phyloP scores from a whole-genome alignment of 30 jellyfish, hydroid and myxozoan genomes.

The Turritopsis dohrnii region DNA sequence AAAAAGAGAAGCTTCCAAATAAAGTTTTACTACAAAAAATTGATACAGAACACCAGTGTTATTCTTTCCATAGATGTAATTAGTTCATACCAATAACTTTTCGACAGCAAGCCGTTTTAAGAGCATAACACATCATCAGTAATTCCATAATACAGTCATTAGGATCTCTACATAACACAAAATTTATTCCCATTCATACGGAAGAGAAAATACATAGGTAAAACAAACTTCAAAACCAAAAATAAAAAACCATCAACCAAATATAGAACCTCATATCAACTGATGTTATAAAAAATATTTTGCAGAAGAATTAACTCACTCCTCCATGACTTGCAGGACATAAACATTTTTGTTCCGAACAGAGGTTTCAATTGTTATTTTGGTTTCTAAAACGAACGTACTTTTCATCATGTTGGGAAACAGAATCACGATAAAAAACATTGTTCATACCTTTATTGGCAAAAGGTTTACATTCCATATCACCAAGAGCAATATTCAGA shows the following conservation, averaged over 20 bases:
- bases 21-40: no score
- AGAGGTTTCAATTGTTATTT: slow-evolving; percentile 81
- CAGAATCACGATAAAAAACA: not conserved
- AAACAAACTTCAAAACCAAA: not conserved
- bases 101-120: slow-evolving; percentile 95
- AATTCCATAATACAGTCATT: slow-evolving; percentile 95
- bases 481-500: slow-evolving; percentile 70
- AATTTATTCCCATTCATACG: not conserved
- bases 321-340: slow-evolving; percentile 81
- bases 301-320: slow-evolving; percentile 43
- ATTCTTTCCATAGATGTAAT: not conserved
- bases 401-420: not conserved
- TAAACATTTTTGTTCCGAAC: slow-evolving; percentile 94
- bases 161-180: slow-evolving; percentile 57
- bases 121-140: slow-evolving; percentile 87
- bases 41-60: not conserved
- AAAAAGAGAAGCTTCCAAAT: not conserved
- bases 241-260: not conserved
- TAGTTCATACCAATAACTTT: slow-evolving; percentile 68
- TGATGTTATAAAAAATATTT: not conserved
- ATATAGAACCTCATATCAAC: not conserved
- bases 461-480: slow-evolving; percentile 50
- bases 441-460: slow-evolving; percentile 54
- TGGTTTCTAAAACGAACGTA: slow-evolving; percentile 50
- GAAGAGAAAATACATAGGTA: not conserved